A percentile compares a stretch with the other conserved stretches of the same genome.
Conservation (phyloP, 2,797 vertebrate genomes). For the Botia almorhae region DNA sequence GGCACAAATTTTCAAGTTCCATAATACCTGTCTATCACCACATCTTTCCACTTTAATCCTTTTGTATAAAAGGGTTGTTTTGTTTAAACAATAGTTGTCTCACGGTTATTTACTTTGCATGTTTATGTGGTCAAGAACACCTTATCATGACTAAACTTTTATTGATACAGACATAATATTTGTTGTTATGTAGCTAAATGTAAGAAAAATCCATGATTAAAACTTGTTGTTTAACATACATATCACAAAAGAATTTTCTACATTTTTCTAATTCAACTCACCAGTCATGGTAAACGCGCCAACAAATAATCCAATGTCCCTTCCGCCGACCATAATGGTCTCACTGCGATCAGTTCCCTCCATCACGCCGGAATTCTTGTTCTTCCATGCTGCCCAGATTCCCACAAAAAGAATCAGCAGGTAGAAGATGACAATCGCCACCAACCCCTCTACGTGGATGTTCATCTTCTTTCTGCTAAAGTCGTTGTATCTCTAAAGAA, state of each 20-base stretch:
- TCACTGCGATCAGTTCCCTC: slow-evolving; percentile 88
- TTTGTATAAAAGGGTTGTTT: neutral
- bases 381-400: slow-evolving; percentile 99
- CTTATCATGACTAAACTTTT: neutral
- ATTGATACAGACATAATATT: neutral
- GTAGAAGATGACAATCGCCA: slow-evolving; percentile 94
- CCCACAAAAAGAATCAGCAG: slow-evolving; percentile 91
- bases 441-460: slow-evolving; percentile 92
- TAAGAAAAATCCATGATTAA: neutral
- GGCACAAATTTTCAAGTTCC: neutral
- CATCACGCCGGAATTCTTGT: slow-evolving; percentile 87
- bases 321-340: slow-evolving; percentile 95
- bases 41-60: neutral
- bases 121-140: neutral
- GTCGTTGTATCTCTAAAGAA: slow-evolving; percentile 65
- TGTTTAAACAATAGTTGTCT: neutral
- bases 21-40: neutral
- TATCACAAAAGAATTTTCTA: neutral
- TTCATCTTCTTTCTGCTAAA: slow-evolving; percentile 78
- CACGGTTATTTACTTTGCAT: neutral
- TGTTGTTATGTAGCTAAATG: neutral
- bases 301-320: slow-evolving; percentile 95
- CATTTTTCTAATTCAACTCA: slow-evolving; percentile 60
- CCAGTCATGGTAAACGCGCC: slow-evolving; percentile 98
- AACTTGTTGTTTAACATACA: neutral